A percentile compares a stretch with the other conserved stretches of the same genome.
Conservation (phyloP, 1,140 invertebrate genomes). For the Ceratosolen fusciceps region DNA sequence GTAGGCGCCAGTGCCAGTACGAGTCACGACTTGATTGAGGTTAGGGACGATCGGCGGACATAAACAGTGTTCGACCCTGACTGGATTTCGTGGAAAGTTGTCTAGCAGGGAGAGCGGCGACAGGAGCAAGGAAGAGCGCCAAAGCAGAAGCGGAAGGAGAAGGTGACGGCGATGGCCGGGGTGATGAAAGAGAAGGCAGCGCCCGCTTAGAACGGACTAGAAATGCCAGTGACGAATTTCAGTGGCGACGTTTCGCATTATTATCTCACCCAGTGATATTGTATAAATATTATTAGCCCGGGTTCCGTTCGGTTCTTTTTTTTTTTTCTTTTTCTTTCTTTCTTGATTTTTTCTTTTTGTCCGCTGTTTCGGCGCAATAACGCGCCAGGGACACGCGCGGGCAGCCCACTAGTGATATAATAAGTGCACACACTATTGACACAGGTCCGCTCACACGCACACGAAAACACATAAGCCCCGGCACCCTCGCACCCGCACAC, state of each 20-base stretch:
- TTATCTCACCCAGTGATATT: neutral
- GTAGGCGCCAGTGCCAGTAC: neutral
- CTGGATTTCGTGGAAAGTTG: conserved; percentile 5
- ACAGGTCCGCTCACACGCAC: neutral
- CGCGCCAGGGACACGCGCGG: neutral
- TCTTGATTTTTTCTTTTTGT: too few species aligned
- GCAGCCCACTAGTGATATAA: too few species aligned
- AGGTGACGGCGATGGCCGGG: too few species aligned
- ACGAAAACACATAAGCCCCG: neutral
- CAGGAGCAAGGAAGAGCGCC: too few species aligned
- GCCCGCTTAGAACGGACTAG: too few species aligned
- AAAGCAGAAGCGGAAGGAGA: too few species aligned
- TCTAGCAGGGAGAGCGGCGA: neutral
- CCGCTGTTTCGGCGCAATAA: neutral
- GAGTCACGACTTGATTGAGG: neutral
- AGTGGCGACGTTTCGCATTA: neutral
- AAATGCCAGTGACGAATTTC: neutral
- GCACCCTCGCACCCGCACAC: neutral
- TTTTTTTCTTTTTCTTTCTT: too few species aligned
- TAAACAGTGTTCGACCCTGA: conserved; percentile 17
- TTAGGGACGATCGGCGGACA: neutral
- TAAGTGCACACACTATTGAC: conserved; percentile 24
- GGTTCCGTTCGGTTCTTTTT: neutral
- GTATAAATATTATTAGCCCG: neutral
- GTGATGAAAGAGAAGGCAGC: too few species aligned